phyloP scores from a whole-genome alignment of 1,140 invertebrate genomes.

The Aphidius ervi region DNA sequence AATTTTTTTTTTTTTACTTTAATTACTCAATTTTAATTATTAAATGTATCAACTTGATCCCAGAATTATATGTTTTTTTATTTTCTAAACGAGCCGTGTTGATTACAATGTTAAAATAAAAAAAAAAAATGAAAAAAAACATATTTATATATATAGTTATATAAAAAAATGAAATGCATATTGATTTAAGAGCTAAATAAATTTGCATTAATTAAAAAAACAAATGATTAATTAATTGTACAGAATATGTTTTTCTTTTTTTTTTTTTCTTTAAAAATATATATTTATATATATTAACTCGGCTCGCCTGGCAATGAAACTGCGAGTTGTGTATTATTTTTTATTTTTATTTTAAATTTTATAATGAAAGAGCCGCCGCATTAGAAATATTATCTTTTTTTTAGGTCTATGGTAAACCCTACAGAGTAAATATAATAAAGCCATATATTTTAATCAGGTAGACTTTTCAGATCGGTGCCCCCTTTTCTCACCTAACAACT shows the following conservation, averaged over 20 bases:
- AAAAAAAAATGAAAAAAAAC: constrained; percentile 18
- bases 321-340: background rate
- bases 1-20: background rate
- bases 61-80: constrained; percentile 26
- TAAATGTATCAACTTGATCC: constrained; percentile 38
- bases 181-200: background rate
- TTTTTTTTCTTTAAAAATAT: constrained; percentile 32
- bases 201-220: no score
- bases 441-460: constrained; percentile 54
- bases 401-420: constrained; percentile 51
- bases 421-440: constrained; percentile 54
- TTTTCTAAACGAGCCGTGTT: constrained; percentile 39
- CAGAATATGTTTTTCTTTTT: constrained; percentile 3
- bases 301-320: constrained; percentile 39
- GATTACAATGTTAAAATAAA: constrained; percentile 8
- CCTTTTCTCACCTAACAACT: constrained; percentile 29
- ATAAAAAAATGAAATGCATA: constrained; percentile 15
- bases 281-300: constrained; percentile 25
- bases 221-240: background rate
- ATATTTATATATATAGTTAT: constrained; percentile 12
- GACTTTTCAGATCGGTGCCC: constrained; percentile 50
- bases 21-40: constrained; percentile 27
- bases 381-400: constrained; percentile 44
- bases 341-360: constrained; percentile 3
- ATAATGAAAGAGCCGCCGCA: constrained; percentile 34